Evolutionary conservation across 1,140 invertebrate genomes (phyloP).

Genomic region (Agraylea sexmaculata): DNA sequence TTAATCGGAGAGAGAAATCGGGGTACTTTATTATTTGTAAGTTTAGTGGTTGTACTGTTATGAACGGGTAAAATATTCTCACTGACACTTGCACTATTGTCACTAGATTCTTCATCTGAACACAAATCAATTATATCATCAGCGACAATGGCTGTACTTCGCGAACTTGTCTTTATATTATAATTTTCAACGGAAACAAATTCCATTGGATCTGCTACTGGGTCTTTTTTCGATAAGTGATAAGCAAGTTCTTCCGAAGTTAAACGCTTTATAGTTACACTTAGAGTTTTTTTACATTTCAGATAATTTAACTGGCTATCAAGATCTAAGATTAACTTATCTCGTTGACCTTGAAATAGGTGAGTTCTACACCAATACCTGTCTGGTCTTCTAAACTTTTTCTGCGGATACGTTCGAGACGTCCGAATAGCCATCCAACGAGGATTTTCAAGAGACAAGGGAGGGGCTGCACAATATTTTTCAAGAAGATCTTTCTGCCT

Average conservation of each 20-base stretch:
- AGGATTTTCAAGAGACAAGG: slow-evolving; percentile 6
- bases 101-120: slow-evolving; percentile 36
- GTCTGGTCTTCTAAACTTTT: slow-evolving; percentile 34
- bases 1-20: too few species aligned
- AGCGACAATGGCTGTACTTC: too few species aligned
- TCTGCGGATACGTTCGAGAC: slow-evolving; percentile 31
- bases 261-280: slow-evolving; percentile 30
- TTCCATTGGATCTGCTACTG: slow-evolving; percentile 15
- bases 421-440: slow-evolving; percentile 28
- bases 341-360: slow-evolving; percentile 31
- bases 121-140: slow-evolving; percentile 40
- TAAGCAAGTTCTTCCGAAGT: slow-evolving; percentile 17
- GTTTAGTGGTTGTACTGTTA: too few species aligned
- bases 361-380: slow-evolving; percentile 35
- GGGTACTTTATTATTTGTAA: too few species aligned
- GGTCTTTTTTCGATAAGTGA: not conserved
- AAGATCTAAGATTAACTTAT: slow-evolving; percentile 33
- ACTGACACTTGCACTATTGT: slow-evolving; percentile 29
- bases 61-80: slow-evolving; percentile 32
- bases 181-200: slow-evolving; percentile 19
- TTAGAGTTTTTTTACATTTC: slow-evolving; percentile 32
- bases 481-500: slow-evolving; percentile 26
- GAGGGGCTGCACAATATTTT: slow-evolving; percentile 27
- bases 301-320: slow-evolving; percentile 32
- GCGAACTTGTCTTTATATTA: too few species aligned